Evolutionary conservation across 2,113 vertebrate genomes (phyloP), one percentile per base, ranked within the genome.

Genomic region (Aleadryas rufinucha): DNA sequence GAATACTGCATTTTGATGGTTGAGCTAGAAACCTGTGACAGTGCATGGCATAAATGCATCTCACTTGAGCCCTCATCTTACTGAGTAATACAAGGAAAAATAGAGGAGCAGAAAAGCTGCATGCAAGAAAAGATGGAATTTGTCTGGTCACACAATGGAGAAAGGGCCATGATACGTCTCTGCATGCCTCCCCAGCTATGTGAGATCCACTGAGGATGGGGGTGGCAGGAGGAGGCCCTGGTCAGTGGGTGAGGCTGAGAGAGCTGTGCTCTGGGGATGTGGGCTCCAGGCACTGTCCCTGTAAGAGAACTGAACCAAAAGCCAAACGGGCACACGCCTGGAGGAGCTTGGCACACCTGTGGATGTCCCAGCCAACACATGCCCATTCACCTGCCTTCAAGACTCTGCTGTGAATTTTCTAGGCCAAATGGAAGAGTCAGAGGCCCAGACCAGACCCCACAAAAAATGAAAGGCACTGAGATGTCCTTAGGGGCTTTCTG

Each of bases 321-420:
- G 18, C 49, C 70, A 60, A 39, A 31, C 0, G 0, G 59, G 52
- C 45, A 56, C 24, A 3, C 0, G 2, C 59, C 2, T 0, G 21
- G 33, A 95, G 37, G 42, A 70, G 23, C 26, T 70, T 24, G 4
- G 80, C 80, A 87, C 1, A 2, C 19, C 26, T 41, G 5, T 5
- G 27, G 26, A 6, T 42, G 68, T 70, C 31, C 39, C 64, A 84
- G 84, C 10, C 68, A 91, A 37, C 14, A 78, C 0, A 0, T 33
- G 47, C n/a, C 37, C 18, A 26, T 59, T 35, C 79, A 83, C 47
- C 69, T 75, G 72, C 39, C 35, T 56, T 30, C 57, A 78, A 70
- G 47, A 37, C 15, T 27, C 54, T 31, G 8, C 6, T 87, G 52
- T 47, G 69, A 87, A 63, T 87, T 89, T 84, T 84, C 42, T 26